Evolutionary conservation across 1,140 invertebrate species (phyloP).

Genomic region (Dolichoris vasculosae): DNA sequence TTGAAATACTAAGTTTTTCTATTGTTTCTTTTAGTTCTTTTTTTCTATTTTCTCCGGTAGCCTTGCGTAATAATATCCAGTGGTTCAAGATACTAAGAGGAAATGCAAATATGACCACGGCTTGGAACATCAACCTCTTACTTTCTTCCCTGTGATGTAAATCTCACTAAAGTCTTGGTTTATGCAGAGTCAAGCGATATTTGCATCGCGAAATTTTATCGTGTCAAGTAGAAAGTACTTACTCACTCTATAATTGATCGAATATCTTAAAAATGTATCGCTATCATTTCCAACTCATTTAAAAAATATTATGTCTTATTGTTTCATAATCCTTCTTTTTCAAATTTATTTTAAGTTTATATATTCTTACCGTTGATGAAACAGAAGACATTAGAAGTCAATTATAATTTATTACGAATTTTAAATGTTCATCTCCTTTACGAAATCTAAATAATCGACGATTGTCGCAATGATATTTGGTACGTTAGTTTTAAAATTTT

Average conservation of each 20-base stretch:
- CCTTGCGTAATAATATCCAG: background rate
- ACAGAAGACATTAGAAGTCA: background rate
- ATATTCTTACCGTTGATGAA: background rate
- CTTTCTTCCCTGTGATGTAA: background rate
- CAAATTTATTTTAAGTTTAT: background rate
- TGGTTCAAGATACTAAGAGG: background rate
- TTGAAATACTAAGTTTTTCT: background rate
- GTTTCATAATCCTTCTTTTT: background rate
- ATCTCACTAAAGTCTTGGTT: conserved; percentile 16
- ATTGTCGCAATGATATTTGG: no score
- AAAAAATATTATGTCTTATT: background rate
- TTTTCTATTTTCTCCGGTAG: background rate
- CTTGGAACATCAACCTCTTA: background rate
- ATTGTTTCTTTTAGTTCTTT: background rate
- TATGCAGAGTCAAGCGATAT: conserved; percentile 17
- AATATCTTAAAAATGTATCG: background rate
- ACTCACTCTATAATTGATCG: background rate
- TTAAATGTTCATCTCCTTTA: background rate
- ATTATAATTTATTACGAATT: no score
- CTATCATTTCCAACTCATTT: background rate
- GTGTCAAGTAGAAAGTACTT: background rate
- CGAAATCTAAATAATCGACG: no score
- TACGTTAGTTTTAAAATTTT: no score
- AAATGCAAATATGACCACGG: conserved; percentile 33
- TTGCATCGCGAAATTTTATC: conserved; percentile 23